These are phyloP conservation scores for Brachypteracias leptosomus DNA, from an alignment of 2,113 vertebrate genomes.

Conservation along the genomic window DNA sequence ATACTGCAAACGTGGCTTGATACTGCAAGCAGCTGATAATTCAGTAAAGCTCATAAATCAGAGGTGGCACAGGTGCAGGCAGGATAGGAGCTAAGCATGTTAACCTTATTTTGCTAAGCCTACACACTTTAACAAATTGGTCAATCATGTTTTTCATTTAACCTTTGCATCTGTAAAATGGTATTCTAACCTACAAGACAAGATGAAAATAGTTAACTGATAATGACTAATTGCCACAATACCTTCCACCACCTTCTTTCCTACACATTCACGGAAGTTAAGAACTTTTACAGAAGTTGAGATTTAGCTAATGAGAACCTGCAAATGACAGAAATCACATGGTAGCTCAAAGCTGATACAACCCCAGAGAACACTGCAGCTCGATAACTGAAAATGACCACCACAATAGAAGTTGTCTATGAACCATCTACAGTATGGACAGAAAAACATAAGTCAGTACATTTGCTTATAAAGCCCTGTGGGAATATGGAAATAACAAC, in stretches of 20 bases:
- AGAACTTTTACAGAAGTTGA: background rate
- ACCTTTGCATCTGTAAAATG: background rate
- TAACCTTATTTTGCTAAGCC: background rate
- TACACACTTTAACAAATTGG: background rate
- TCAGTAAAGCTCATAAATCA: background rate
- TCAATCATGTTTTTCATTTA: background rate
- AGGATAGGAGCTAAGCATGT: background rate
- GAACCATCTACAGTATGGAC: accelerated
- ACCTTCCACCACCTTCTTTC: background rate
- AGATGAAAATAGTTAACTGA: background rate
- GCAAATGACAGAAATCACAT: background rate
- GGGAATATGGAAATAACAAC: background rate
- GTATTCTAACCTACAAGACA: background rate
- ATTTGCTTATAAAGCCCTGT: background rate
- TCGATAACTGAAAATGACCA: background rate
- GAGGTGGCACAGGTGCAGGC: background rate
- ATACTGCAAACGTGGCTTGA: background rate
- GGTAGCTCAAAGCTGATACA: background rate
- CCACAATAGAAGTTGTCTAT: background rate
- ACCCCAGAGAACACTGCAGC: background rate
- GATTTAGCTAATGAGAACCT: background rate
- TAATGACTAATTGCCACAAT: background rate
- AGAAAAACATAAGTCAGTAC: background rate
- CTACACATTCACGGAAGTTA: background rate
- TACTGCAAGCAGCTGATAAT: background rate